A percentile compares a stretch with the other conserved stretches of the same genome.
Evolutionary conservation across 2,888 invertebrate species (phyloP).

Genomic region (Cynaeus angustus): DNA sequence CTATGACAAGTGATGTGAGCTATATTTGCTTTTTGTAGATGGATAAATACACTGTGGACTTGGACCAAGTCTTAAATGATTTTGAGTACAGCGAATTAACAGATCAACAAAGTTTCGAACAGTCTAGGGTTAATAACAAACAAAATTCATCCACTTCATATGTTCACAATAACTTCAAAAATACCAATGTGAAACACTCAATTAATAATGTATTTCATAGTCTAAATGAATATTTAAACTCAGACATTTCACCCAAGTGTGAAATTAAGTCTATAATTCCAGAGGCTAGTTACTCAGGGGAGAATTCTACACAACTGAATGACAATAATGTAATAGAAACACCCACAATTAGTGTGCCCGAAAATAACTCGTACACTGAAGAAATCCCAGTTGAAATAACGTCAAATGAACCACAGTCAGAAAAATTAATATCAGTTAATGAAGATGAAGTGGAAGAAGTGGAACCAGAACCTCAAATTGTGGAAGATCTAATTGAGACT

Average conservation of each 20-base stretch:
- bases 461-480: slow-evolving; percentile 22
- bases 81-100: slow-evolving; percentile 83
- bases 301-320: neutral
- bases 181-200: slow-evolving; percentile 66
- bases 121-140: slow-evolving; percentile 42
- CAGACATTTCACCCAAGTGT: slow-evolving; percentile 64
- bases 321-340: neutral
- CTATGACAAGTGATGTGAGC: neutral
- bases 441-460: slow-evolving; percentile 4
- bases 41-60: slow-evolving; percentile 78
- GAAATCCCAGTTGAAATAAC: neutral
- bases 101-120: slow-evolving; percentile 60
- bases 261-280: slow-evolving; percentile 49
- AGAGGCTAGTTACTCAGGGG: slow-evolving; percentile 20
- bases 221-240: slow-evolving; percentile 77
- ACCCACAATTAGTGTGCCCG: neutral
- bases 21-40: slow-evolving; percentile 62
- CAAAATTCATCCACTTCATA: slow-evolving; percentile 35
- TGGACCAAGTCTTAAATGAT: slow-evolving; percentile 89
- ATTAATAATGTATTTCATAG: slow-evolving; percentile 80
- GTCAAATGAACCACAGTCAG: slow-evolving; percentile 1
- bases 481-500: slow-evolving; percentile 32
- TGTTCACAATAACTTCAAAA: slow-evolving; percentile 43
- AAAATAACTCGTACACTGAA: neutral
- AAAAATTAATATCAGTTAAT: neutral